A percentile compares a stretch with the other conserved stretches of the same genome.
These are phyloP conservation scores for Labeo catla DNA, from an alignment of 2,113 vertebrate genomes.

Conservation along the genomic window DNA sequence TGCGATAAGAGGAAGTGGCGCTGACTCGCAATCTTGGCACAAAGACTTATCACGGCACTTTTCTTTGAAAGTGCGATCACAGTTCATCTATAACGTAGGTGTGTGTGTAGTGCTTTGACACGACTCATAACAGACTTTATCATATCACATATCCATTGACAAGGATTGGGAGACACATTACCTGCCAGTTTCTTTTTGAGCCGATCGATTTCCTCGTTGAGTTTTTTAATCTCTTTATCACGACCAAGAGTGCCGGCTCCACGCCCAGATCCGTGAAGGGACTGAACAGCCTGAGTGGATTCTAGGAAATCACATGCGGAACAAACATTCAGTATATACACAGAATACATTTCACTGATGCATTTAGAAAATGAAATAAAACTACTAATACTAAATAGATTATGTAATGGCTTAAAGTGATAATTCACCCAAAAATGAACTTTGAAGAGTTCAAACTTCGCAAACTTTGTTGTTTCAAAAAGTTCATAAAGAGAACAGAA, in stretches of 20 bases:
- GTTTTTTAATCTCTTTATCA: constrained; percentile 92
- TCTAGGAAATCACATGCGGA: constrained; percentile 71
- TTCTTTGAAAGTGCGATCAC: neutral
- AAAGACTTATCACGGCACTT: neutral
- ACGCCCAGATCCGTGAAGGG: constrained; percentile 79
- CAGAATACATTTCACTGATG: neutral
- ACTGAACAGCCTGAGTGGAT: constrained; percentile 86
- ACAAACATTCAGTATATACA: neutral
- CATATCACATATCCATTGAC: neutral
- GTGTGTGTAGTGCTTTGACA: neutral
- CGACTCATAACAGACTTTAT: constrained; percentile 8
- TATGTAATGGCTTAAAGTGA: neutral
- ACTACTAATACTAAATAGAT: neutral
- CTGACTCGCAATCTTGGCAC: neutral
- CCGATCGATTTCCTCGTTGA: constrained; percentile 95
- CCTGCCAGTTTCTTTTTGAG: constrained; percentile 93
- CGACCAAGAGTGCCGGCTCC: constrained; percentile 77
- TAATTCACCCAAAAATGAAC: neutral
- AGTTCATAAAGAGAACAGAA: neutral
- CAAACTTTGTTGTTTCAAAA: neutral
- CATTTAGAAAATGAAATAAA: neutral
- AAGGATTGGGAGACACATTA: constrained; percentile 59
- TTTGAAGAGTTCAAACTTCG: too few relatives aligned
- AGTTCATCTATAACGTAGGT: neutral
- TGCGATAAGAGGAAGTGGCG: neutral